A percentile compares a stretch with the other conserved stretches of the same genome.
phyloP scores from a whole-genome alignment of 2,797 vertebrate genomes.

The Parauchenoglanis ngamensis region DNA sequence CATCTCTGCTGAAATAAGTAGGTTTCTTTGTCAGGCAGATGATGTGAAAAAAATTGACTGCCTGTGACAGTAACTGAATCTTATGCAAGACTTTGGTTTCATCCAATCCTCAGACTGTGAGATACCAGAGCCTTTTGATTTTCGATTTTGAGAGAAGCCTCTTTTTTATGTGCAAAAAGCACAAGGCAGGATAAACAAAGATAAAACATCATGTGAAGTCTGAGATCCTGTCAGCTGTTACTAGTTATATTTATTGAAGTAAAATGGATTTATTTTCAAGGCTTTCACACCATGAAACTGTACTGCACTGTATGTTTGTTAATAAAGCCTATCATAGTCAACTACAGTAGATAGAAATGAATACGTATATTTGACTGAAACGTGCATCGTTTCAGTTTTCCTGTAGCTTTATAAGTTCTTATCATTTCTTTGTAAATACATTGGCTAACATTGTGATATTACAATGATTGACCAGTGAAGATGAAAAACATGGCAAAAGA shows the following conservation, averaged over 20 bases:
- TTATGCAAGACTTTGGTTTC: background rate
- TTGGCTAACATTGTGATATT: background rate
- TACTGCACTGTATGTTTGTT: background rate
- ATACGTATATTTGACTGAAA: background rate
- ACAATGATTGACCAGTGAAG: background rate
- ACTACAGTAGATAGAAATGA: background rate
- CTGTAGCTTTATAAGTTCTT: background rate
- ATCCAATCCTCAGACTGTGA: background rate
- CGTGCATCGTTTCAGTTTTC: background rate
- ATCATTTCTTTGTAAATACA: background rate
- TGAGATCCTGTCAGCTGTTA: conserved; percentile 3
- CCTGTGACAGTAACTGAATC: background rate
- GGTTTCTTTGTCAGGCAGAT: background rate
- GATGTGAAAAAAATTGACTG: background rate
- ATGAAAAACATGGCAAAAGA: background rate
- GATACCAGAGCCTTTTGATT: conserved; percentile 11
- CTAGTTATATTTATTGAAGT: background rate
- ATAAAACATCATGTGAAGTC: background rate
- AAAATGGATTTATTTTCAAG: background rate
- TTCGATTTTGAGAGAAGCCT: background rate
- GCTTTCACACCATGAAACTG: background rate
- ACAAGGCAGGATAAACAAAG: background rate
- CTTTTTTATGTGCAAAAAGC: conserved; percentile 7
- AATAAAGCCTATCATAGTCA: background rate
- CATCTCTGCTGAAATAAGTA: background rate